Percentiles rank a stretch among this genome's conserved stretches.
These are phyloP conservation scores for Cephalopachus bancanus DNA, from an alignment of 2,797 vertebrate species.

Conservation along the genomic window DNA sequence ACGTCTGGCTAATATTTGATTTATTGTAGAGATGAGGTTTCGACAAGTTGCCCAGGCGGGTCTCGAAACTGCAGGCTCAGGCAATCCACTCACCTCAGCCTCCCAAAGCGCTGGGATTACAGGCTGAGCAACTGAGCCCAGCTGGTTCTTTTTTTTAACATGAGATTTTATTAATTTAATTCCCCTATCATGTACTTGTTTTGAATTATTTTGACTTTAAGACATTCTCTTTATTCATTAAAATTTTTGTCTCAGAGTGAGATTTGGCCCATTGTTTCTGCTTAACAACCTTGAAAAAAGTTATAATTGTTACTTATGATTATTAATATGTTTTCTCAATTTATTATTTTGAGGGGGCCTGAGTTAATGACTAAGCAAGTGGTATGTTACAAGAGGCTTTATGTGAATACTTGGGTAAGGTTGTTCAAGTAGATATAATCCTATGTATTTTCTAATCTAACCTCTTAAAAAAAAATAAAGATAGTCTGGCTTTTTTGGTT, in stretches of 20 bases:
- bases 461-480: not conserved
- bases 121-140: no score
- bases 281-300: not conserved
- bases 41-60: no score
- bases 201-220: constrained; percentile 7
- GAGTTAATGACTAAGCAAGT: not conserved
- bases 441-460: not conserved
- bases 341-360: not conserved
- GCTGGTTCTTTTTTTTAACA: not conserved
- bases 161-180: not conserved
- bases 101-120: no score
- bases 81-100: no score
- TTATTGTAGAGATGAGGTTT: no score
- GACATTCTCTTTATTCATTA: constrained; percentile 28
- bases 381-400: not conserved
- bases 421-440: not conserved
- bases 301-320: constrained; percentile 8
- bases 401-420: not conserved
- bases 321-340: not conserved
- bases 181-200: not conserved
- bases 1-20: no score
- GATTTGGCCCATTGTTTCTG: constrained; percentile 17
- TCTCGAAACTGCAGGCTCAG: no score
- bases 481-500: not conserved
- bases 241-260: not conserved